phyloP scores from a whole-genome alignment of 2,888 invertebrate species.

The Podabrus alpinus region DNA sequence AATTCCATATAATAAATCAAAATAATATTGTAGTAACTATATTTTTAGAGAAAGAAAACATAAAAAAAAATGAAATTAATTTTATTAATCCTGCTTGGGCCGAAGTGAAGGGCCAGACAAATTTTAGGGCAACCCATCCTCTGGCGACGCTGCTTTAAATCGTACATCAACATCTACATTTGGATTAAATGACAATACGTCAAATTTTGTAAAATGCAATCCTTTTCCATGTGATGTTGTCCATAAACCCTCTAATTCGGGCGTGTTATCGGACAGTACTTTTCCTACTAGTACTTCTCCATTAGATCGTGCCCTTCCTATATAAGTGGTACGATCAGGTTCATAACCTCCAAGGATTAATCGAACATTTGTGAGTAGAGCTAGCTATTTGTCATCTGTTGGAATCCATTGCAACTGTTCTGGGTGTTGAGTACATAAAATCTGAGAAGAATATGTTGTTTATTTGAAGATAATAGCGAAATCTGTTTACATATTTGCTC shows the following conservation, averaged over 20 bases:
- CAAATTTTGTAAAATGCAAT: neutral
- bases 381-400: conserved; percentile 10
- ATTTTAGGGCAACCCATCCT: too few relatives aligned
- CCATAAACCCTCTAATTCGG: neutral
- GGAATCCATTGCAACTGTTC: conserved; percentile 19
- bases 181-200: neutral
- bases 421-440: conserved; percentile 13
- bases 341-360: conserved; percentile 17
- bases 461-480: too few relatives aligned
- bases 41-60: too few relatives aligned
- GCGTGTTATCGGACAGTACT: neutral
- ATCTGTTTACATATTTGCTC: too few relatives aligned
- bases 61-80: too few relatives aligned
- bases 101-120: too few relatives aligned
- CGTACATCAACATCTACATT: too few relatives aligned
- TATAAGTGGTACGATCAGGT: conserved; percentile 11
- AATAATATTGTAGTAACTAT: too few relatives aligned
- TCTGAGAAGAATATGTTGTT: too few relatives aligned
- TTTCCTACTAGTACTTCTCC: conserved; percentile 13
- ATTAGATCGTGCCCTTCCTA: conserved; percentile 5
- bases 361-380: conserved; percentile 1
- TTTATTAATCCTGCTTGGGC: too few relatives aligned
- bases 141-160: too few relatives aligned
- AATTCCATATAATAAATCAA: too few relatives aligned
- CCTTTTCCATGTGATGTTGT: neutral